phyloP scores from a whole-genome alignment of 2,113 vertebrate genomes.

The Serranochromis macrocephalus region DNA sequence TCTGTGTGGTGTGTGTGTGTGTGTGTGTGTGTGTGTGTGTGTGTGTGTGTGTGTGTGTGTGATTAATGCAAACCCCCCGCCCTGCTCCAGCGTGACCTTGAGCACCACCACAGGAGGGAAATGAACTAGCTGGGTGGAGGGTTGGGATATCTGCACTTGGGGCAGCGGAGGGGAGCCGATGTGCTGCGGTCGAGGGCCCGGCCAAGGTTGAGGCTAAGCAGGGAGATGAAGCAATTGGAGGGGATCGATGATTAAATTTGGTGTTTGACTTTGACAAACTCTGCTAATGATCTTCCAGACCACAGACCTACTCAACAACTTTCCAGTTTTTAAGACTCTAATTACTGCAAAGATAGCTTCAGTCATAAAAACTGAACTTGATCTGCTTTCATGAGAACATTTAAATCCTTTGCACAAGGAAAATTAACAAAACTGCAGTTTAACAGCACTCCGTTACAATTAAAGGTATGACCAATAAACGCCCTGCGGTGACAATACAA shows the following conservation, averaged over 20 bases:
- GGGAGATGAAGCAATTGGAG: not conserved
- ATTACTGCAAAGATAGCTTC: not conserved
- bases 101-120: conserved; percentile 53
- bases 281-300: not conserved
- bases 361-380: not conserved
- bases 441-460: not conserved
- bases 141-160: conserved; percentile 11
- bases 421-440: not conserved
- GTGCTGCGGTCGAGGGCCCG: not conserved
- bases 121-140: conserved; percentile 46
- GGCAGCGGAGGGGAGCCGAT: not conserved
- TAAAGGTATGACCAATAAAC: not conserved
- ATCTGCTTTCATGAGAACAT: not conserved
- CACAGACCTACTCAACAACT: not conserved
- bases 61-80: conserved; percentile 55
- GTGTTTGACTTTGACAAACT: conserved; percentile 29
- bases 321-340: not conserved
- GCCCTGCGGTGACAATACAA: not conserved
- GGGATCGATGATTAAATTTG: conserved; percentile 25
- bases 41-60: not conserved
- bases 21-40: no score
- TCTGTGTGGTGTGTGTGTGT: no score
- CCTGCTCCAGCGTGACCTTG: conserved; percentile 53
- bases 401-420: not conserved
- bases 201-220: conserved; percentile 37